Evolutionary conservation across 2,888 invertebrate genomes (phyloP).

Genomic region (Macrosiphum euphorbiae): DNA sequence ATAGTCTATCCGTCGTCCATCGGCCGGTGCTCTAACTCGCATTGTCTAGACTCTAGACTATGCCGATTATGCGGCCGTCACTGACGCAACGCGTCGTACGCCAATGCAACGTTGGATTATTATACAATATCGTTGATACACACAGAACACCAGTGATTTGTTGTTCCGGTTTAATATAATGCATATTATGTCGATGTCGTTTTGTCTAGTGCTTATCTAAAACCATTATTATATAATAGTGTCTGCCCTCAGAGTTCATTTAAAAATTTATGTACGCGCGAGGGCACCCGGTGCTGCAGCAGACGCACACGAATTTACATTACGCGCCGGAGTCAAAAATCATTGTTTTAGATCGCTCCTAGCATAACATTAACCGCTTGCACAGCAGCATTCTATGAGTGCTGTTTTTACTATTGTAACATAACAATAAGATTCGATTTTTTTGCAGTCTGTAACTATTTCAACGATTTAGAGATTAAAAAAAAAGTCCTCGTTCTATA

Average conservation of each 20-base stretch:
- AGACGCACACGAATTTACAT: slow-evolving; percentile 24
- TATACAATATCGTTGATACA: slow-evolving; percentile 3
- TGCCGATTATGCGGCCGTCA: slow-evolving; percentile 46
- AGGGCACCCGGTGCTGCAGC: not conserved
- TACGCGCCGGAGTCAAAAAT: slow-evolving; percentile 9
- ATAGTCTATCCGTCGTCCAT: slow-evolving; percentile 26
- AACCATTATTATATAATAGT: not conserved
- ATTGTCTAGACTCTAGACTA: slow-evolving; percentile 58
- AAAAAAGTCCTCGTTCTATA: not conserved
- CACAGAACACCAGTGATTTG: slow-evolving; percentile 24
- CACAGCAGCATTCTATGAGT: not conserved
- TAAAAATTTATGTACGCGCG: slow-evolving; percentile 11
- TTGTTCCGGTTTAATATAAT: slow-evolving; percentile 48
- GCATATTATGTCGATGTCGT: not conserved
- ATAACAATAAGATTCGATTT: slow-evolving; percentile 37
- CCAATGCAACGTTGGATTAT: slow-evolving; percentile 6
- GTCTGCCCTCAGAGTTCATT: not conserved
- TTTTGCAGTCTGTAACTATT: slow-evolving; percentile 4
- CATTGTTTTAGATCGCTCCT: slow-evolving; percentile 23
- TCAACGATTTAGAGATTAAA: not conserved
- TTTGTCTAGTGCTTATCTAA: slow-evolving; percentile 40
- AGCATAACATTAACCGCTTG: not conserved
- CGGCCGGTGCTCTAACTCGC: not conserved
- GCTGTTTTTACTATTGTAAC: not conserved
- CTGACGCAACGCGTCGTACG: not conserved